Base-by-base conservation (phyloP, 2,888 invertebrate species). In the Serripes groenlandicus region DNA sequence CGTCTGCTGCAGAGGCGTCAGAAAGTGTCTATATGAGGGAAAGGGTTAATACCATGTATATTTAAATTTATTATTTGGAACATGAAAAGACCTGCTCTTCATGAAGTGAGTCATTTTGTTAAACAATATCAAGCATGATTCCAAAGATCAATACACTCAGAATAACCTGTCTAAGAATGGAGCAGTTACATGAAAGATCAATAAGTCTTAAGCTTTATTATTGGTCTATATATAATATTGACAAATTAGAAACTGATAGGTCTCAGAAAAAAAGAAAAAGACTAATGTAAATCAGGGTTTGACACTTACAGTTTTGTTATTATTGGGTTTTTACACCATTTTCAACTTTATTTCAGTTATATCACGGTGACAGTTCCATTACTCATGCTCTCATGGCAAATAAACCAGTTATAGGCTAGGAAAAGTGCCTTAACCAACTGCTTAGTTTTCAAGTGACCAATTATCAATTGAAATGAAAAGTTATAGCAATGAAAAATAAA, bases 101-200 rank as follows among this genome's bases (percentile, higher is more conserved):
- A n/a, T n/a, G n/a, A 30, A 34, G 34, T 62, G 62, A 62, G 32
- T 34, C 62, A 62, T 5, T 28, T 28, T 62, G 62, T 62, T 32
- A 62, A 62, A 62, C 62, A 62, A 62, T 62, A 62, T 34, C n/a
- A n/a, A 30, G 34, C 62, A 5, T 3, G 15, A 11, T 3, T 21
- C 34, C 21, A n/a, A n/a, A 66, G 66, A 66, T 66, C 66, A 37
- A 66, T 66, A 66, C 42, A 18, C 34, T 26, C 42, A 66, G 26
- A 66, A 66, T 37, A 37, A 32, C 42, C 66, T 2, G 26, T 66
- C 66, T 66, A n/a, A 66, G 42, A 66, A 66, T 42, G 42, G 66
- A 42, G 42, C 37, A 1, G 35, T 0, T 28, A 26, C 32, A 23
- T 34, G 66, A 66, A 15, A n/a, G 56, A 49, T 66, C 66, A 66